Conservation (phyloP, 1,140 invertebrate genomes). For the Maconellicoccus hirsutus region DNA sequence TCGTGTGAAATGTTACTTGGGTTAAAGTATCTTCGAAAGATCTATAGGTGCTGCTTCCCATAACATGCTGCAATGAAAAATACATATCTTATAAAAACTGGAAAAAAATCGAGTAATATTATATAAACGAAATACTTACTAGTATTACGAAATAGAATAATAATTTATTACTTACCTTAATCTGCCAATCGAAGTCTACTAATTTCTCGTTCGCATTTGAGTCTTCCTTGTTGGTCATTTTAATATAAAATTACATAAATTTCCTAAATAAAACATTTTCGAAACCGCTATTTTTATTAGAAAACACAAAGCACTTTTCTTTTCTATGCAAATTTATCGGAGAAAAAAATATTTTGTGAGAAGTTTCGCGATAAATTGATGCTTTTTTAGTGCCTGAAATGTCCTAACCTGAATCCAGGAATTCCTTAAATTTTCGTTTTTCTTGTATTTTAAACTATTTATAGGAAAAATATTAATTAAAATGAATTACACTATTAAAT, state of each 20-base stretch:
- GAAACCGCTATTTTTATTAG: background rate
- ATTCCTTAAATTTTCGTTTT: too few relatives aligned
- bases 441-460: too few relatives aligned
- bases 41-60: constrained; percentile 24
- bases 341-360: background rate
- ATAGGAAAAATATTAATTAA: too few relatives aligned
- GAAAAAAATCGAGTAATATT: background rate
- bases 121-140: too few relatives aligned
- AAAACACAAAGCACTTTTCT: background rate
- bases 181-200: constrained; percentile 4
- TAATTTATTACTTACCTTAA: background rate
- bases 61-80: constrained; percentile 26
- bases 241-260: background rate
- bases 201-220: background rate
- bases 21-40: constrained; percentile 24
- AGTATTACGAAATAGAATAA: too few relatives aligned
- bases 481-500: too few relatives aligned
- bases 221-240: background rate
- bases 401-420: too few relatives aligned
- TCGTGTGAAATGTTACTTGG: constrained; percentile 23
- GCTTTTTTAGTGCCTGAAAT: too few relatives aligned
- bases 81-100: background rate
- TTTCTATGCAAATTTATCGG: background rate
- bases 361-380: too few relatives aligned
- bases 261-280: background rate